These are phyloP conservation scores for Papilio gigon DNA, from an alignment of 2,888 invertebrate genomes.

Conservation along the genomic window DNA sequence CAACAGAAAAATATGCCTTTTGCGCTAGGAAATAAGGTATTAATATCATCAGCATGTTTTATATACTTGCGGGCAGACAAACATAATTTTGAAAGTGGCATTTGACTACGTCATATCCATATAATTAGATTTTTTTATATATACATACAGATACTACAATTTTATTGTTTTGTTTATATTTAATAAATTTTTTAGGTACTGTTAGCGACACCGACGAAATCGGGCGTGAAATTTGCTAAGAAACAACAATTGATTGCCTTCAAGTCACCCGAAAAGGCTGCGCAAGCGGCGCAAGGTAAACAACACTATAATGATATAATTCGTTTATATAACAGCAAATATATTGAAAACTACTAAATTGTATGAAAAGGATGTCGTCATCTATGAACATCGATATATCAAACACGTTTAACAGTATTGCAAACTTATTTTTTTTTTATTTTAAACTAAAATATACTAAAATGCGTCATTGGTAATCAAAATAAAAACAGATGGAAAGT, in stretches of 20 bases:
- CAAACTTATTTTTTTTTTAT: no score
- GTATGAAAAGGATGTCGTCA: no score
- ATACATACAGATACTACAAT: neutral
- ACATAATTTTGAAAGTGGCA: no score
- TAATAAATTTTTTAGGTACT: conserved; percentile 62
- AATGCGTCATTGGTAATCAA: no score
- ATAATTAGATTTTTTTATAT: neutral
- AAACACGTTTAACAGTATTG: no score
- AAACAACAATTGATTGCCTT: conserved; percentile 74
- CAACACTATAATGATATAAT: no score
- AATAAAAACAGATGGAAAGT: no score
- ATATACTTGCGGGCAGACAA: no score
- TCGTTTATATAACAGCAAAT: no score
- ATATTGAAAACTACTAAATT: no score
- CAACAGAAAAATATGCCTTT: conserved; percentile 69
- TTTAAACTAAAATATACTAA: no score
- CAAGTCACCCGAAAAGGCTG: conserved; percentile 86
- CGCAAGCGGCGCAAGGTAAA: conserved; percentile 73
- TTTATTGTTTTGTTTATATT: conserved; percentile 15
- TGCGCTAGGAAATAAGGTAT: conserved; percentile 51
- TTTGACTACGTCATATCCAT: neutral
- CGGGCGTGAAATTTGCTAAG: conserved; percentile 63
- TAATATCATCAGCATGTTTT: neutral
- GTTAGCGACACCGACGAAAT: conserved; percentile 72
- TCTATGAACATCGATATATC: no score